Evolutionary conservation across 2,113 vertebrate genomes (phyloP).

Genomic region (Tretioscincus oriximinensis): DNA sequence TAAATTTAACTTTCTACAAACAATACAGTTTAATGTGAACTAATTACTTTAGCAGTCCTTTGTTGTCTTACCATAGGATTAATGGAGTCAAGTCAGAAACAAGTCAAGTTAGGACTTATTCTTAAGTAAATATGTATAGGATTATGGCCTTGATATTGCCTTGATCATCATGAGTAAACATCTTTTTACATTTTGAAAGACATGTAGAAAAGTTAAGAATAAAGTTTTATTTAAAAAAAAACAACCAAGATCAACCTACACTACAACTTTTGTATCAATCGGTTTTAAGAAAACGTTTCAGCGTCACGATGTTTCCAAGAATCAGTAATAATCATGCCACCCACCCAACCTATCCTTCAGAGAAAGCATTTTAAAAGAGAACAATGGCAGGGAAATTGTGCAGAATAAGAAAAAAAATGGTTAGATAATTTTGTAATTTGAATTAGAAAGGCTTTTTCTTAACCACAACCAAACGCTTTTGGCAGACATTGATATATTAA

Average conservation of each 20-base stretch:
- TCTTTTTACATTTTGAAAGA: background rate
- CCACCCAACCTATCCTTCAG: background rate
- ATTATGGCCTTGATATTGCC: too few species aligned
- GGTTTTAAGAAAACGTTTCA: background rate
- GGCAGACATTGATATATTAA: background rate
- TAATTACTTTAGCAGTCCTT: too few species aligned
- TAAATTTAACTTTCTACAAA: too few species aligned
- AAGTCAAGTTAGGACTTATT: too few species aligned
- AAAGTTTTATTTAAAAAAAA: background rate
- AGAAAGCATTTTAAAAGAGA: background rate
- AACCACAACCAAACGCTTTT: conserved; percentile 7
- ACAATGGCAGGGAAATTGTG: background rate
- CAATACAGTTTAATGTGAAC: too few species aligned
- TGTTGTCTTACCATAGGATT: too few species aligned
- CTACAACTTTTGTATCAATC: background rate
- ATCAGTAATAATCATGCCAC: background rate
- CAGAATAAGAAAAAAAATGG: background rate
- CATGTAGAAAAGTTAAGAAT: background rate
- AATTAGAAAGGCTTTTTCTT: background rate
- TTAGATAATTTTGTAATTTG: conserved; percentile 4
- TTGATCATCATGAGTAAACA: too few species aligned
- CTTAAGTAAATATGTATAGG: too few species aligned
- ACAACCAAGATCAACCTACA: background rate
- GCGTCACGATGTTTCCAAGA: background rate
- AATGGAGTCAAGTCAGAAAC: too few species aligned